A percentile compares a stretch with the other conserved stretches of the same genome.
These are phyloP conservation scores for Spheniscus humboldti DNA, from an alignment of 2,797 vertebrate genomes.

Conservation along the genomic window DNA sequence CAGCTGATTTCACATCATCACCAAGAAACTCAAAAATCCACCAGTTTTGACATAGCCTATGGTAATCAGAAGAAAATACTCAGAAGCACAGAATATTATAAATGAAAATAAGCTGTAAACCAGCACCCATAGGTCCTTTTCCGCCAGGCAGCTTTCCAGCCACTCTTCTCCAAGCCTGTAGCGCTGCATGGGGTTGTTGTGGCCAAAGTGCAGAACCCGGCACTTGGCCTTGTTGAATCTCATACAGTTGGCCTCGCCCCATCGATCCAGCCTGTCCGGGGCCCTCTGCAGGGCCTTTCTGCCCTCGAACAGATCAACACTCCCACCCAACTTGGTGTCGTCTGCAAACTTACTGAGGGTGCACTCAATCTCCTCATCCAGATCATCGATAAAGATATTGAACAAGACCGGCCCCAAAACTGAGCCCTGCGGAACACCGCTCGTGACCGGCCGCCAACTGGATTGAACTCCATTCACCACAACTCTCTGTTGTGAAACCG, in stretches of 20 bases:
- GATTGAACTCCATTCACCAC: too few species aligned
- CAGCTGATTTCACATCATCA: not conserved
- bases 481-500: too few species aligned
- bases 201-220: not conserved
- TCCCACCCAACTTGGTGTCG: too few species aligned
- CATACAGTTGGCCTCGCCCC: too few species aligned
- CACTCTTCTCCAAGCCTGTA: not conserved
- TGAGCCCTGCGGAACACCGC: too few species aligned
- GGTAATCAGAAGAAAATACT: not conserved
- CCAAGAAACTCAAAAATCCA: not conserved
- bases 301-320: too few species aligned
- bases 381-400: too few species aligned
- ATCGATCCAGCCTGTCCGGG: not conserved
- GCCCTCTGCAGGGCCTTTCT: too few species aligned
- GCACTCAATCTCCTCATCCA: too few species aligned
- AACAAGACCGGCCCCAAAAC: too few species aligned
- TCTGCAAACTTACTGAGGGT: too few species aligned
- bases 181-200: fast-evolving
- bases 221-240: not conserved
- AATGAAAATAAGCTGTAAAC: not conserved
- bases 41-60: not conserved
- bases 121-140: not conserved
- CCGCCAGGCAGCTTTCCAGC: fast-evolving
- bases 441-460: too few species aligned
- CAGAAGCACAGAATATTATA: not conserved